Conservation (phyloP, 2,113 vertebrate species). For the Lonchura striata region DNA sequence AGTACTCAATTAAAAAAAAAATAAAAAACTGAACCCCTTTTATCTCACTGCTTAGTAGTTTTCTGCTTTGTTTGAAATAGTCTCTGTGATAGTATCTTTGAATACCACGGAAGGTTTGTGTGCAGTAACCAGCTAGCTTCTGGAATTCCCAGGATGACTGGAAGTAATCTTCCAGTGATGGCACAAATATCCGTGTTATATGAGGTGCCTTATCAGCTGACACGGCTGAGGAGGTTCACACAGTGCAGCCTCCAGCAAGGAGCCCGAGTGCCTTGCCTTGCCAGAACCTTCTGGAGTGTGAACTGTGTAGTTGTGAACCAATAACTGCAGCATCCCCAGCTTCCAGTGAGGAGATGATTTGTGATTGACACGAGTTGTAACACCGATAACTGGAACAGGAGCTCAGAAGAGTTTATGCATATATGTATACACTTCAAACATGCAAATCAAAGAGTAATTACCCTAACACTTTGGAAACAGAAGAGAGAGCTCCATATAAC, state of each 20-base stretch:
- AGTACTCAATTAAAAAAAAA: background rate
- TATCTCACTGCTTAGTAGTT: background rate
- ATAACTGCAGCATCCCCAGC: background rate
- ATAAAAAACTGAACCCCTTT: no score
- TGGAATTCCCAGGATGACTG: background rate
- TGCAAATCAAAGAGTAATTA: constrained; percentile 19
- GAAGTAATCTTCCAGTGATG: background rate
- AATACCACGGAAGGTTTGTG: background rate
- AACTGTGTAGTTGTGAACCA: background rate
- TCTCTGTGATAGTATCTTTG: background rate
- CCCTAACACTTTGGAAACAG: background rate
- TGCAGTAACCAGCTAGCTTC: background rate
- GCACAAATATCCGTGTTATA: background rate
- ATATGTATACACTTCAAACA: background rate
- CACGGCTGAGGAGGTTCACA: background rate
- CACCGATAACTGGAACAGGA: background rate
- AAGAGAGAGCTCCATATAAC: background rate
- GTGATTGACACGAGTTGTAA: background rate
- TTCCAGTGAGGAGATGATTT: background rate
- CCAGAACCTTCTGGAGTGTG: background rate
- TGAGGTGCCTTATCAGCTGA: background rate
- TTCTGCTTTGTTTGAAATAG: background rate
- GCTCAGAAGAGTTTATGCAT: background rate
- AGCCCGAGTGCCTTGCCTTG: background rate
- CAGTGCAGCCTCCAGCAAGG: background rate